phyloP scores from a whole-genome alignment of 2,888 invertebrate genomes.

The Chymomyza caudatula region DNA sequence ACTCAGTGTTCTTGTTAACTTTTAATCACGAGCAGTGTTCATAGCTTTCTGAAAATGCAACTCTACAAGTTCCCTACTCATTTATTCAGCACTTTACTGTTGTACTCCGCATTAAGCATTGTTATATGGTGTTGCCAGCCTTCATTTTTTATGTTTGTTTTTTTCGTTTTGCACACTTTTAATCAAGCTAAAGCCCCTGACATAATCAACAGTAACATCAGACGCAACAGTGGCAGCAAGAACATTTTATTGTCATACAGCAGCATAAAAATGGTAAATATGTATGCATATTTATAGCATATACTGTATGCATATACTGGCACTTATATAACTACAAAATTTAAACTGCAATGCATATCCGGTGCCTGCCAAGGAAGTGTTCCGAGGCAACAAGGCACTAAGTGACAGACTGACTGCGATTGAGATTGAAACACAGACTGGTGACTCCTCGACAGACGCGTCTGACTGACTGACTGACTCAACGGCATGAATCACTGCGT shows the following conservation, averaged over 20 bases:
- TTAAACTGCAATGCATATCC: slow-evolving; percentile 57
- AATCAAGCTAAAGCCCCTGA: slow-evolving; percentile 55
- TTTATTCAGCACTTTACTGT: background rate
- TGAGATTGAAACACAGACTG: background rate
- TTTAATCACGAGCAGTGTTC: background rate
- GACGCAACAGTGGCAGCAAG: background rate
- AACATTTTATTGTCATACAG: slow-evolving; percentile 24
- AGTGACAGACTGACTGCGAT: background rate
- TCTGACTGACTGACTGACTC: slow-evolving; percentile 10
- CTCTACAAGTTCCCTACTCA: background rate
- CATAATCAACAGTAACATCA: slow-evolving; percentile 49
- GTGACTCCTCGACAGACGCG: background rate
- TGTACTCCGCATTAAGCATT: background rate
- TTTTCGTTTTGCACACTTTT: slow-evolving; percentile 34
- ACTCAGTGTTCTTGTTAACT: background rate
- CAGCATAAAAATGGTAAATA: slow-evolving; percentile 22
- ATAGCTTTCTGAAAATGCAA: background rate
- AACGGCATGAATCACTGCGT: background rate
- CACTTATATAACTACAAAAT: slow-evolving; percentile 7
- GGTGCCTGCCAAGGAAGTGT: slow-evolving; percentile 60
- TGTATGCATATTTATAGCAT: background rate
- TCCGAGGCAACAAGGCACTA: background rate
- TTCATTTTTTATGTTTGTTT: no score
- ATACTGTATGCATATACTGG: no score
- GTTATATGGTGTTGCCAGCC: slow-evolving; percentile 11